Conservation (phyloP, 2,888 invertebrate species). For the Agrochola macilenta region DNA sequence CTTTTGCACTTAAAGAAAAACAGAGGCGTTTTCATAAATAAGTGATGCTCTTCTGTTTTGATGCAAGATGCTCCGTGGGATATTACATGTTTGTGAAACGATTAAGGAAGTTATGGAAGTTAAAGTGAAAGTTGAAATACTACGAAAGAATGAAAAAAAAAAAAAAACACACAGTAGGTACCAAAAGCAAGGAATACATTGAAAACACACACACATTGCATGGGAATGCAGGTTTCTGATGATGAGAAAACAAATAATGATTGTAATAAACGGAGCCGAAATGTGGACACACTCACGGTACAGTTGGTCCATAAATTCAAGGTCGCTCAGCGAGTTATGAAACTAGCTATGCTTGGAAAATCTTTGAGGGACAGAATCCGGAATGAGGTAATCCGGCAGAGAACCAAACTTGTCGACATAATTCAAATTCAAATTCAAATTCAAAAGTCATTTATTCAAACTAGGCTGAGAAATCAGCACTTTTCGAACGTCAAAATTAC, state of each 20-base stretch:
- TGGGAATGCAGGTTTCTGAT: not conserved
- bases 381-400: no score
- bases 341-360: no score
- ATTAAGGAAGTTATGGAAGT: not conserved
- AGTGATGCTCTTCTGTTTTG: slow-evolving; percentile 55
- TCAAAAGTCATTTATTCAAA: no score
- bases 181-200: not conserved
- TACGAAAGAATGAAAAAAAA: not conserved
- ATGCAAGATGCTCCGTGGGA: slow-evolving; percentile 45
- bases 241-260: not conserved
- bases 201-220: not conserved
- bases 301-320: no score
- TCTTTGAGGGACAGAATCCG: no score
- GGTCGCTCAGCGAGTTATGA: no score
- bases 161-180: not conserved
- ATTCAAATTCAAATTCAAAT: no score
- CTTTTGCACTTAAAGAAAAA: slow-evolving; percentile 74
- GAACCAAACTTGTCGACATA: no score
- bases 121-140: not conserved
- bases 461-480: no score
- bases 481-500: no score
- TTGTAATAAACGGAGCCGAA: not conserved
- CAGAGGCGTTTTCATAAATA: slow-evolving; percentile 75
- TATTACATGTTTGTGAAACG: slow-evolving; percentile 51
- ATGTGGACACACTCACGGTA: no score